Percentiles rank a stretch among this genome's conserved stretches.
These are phyloP conservation scores for Heteractis magnifica DNA, from an alignment of 92 coral and sea anemone genomes.

Conservation along the genomic window DNA sequence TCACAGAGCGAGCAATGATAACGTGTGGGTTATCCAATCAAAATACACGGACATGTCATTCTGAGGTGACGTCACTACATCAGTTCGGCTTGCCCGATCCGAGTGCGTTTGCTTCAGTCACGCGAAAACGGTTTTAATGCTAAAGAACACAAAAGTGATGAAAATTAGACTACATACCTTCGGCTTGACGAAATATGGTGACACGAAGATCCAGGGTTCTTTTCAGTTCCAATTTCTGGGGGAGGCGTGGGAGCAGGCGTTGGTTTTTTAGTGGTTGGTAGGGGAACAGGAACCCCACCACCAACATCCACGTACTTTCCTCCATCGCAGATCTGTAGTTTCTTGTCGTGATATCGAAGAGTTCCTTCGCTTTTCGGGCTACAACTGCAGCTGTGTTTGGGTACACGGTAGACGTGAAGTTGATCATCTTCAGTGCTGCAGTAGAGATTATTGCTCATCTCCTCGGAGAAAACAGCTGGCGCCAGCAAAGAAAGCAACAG, in stretches of 20 bases:
- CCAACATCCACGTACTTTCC: slow-evolving; percentile 28
- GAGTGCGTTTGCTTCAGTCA: too few relatives aligned
- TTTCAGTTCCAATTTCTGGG: slow-evolving; percentile 10
- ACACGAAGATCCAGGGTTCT: slow-evolving; percentile 21
- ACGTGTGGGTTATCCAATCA: too few relatives aligned
- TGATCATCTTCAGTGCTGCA: slow-evolving; percentile 16
- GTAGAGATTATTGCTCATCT: background rate
- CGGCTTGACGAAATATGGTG: slow-evolving; percentile 5
- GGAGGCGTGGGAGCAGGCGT: slow-evolving; percentile 11
- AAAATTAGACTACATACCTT: background rate
- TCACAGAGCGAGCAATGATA: too few relatives aligned
- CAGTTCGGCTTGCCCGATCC: too few relatives aligned
- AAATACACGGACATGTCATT: too few relatives aligned
- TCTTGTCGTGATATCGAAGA: slow-evolving; percentile 38
- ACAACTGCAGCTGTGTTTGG: slow-evolving; percentile 33
- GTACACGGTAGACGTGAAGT: slow-evolving; percentile 30
- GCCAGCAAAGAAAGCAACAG: too few relatives aligned
- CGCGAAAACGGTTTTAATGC: too few relatives aligned
- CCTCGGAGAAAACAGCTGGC: background rate
- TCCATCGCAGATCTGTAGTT: slow-evolving; percentile 44
- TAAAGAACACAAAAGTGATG: background rate
- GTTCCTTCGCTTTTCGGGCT: slow-evolving; percentile 27
- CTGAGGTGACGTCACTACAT: too few relatives aligned
- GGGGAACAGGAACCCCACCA: background rate
- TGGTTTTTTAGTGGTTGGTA: slow-evolving; percentile 5